Evolutionary conservation across 1,140 invertebrate genomes (phyloP), one percentile per base, ranked within the genome.

Genomic region (Calycopis cecrops): DNA sequence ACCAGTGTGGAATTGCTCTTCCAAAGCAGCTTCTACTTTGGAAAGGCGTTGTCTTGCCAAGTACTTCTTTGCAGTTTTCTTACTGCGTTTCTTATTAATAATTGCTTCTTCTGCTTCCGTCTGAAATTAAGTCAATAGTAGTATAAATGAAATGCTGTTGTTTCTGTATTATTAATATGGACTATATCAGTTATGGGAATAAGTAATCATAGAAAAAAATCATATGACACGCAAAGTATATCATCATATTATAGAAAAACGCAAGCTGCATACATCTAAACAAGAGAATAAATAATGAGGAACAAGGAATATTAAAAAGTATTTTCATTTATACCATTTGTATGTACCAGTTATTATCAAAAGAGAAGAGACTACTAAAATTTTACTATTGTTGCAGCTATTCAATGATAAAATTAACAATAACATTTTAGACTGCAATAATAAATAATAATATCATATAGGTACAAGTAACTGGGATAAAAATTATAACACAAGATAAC

Each of bases 1-100:
- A 69, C 98, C 97, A 78, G 96, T 96, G 59, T 94, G 91, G 91
- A 99, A 99, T 86, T 99, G 97, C 87, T 99, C 98, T 88, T 99
- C 96, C 38, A 99, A 74, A 57, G 93, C 93, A 61, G 92, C 91
- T 78, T 99, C 98, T 65, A 99, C 96, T 88, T 98, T 98, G 35
- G 96, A 95, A 48, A 92, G 91, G 79, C 96, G 95, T 85, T 99
- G 97, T 64, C 98, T 93, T 28, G 93, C 91, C 79, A 96, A 93
- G 85, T 99, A 98, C 88, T 99, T 99, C 86, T 96, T 94, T 79
- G 95, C 93, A 3, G 93, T 92, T 85, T 98, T 98, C 80, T 97
- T 97, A 57, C 96, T 98, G 60, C 95, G 90, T 76, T 98, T 97
- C 84, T 98, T 98, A 87, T 97, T 98, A 47, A 99, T 90, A 52